These are phyloP conservation scores for Cerceris ruficornis DNA, from an alignment of 2,888 invertebrate genomes.

Conservation along the genomic window DNA sequence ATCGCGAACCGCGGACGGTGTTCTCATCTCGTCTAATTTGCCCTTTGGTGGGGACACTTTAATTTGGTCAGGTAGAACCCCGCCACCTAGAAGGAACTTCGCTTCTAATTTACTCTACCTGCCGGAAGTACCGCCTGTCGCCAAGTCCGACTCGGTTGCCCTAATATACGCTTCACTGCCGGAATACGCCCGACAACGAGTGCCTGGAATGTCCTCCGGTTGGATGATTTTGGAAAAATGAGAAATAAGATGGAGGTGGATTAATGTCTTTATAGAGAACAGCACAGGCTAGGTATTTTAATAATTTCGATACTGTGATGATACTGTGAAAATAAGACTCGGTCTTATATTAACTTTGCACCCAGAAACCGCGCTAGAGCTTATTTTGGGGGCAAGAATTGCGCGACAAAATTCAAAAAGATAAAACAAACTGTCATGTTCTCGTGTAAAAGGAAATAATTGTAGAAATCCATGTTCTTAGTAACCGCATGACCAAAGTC, in stretches of 20 bases:
- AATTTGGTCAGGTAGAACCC: constrained; percentile 63
- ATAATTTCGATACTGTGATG: too few relatives aligned
- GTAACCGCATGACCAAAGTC: too few relatives aligned
- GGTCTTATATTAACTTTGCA: too few relatives aligned
- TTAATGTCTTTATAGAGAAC: too few relatives aligned
- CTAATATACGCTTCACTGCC: constrained; percentile 41
- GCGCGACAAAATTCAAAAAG: too few relatives aligned
- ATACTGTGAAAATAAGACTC: too few relatives aligned
- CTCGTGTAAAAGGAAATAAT: too few relatives aligned
- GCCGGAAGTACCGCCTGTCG: constrained; percentile 52
- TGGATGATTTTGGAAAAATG: not conserved
- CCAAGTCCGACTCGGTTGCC: constrained; percentile 49
- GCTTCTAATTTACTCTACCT: constrained; percentile 63
- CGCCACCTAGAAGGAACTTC: constrained; percentile 53
- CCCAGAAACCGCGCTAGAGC: too few relatives aligned
- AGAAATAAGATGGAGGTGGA: not conserved
- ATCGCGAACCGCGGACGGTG: constrained; percentile 22
- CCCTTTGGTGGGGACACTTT: constrained; percentile 58
- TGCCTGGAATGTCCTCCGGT: not conserved
- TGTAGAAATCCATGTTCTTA: too few relatives aligned
- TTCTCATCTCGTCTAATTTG: constrained; percentile 66
- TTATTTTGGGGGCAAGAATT: too few relatives aligned
- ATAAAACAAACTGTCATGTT: too few relatives aligned
- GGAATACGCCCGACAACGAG: constrained; percentile 17
- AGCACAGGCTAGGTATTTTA: too few relatives aligned